These are phyloP conservation scores for Thereva unica DNA, from an alignment of 2,888 invertebrate genomes.

Conservation along the genomic window DNA sequence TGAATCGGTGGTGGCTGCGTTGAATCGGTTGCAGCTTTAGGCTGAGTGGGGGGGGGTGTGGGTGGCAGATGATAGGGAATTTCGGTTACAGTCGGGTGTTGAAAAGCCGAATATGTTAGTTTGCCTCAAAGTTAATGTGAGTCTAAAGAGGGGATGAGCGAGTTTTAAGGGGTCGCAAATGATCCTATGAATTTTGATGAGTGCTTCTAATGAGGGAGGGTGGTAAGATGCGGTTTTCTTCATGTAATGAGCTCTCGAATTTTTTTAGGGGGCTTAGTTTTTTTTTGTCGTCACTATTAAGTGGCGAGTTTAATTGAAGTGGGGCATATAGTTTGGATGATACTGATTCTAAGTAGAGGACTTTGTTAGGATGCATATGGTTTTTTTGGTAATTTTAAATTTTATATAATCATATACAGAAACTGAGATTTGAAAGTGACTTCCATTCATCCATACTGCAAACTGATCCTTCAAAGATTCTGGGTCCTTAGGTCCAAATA, in stretches of 20 bases:
- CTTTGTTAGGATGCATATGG: no score
- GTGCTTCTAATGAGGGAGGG: conserved; percentile 17
- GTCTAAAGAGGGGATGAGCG: conserved; percentile 11
- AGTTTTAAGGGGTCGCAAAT: conserved; percentile 18
- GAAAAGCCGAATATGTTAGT: conserved; percentile 37
- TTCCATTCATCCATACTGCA: no score
- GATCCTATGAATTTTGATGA: conserved; percentile 31
- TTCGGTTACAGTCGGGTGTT: conserved; percentile 33
- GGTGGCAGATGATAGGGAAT: conserved; percentile 14
- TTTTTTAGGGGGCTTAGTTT: neutral
- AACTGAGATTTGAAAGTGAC: no score
- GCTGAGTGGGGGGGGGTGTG: neutral
- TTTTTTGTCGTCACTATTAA: no score
- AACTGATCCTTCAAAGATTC: no score
- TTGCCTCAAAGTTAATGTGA: conserved; percentile 31
- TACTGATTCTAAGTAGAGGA: no score
- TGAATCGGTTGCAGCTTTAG: neutral
- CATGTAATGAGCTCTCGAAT: conserved; percentile 34
- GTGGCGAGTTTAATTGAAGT: no score
- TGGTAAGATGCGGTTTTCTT: conserved; percentile 34
- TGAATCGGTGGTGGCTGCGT: no score
- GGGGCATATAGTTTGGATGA: no score
- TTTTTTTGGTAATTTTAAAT: no score
- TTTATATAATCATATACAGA: no score
- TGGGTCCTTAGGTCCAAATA: no score